Evolutionary conservation across 2,797 vertebrate species (phyloP), one percentile per base, ranked within the genome.

Genomic region (Melanitta fusca): DNA sequence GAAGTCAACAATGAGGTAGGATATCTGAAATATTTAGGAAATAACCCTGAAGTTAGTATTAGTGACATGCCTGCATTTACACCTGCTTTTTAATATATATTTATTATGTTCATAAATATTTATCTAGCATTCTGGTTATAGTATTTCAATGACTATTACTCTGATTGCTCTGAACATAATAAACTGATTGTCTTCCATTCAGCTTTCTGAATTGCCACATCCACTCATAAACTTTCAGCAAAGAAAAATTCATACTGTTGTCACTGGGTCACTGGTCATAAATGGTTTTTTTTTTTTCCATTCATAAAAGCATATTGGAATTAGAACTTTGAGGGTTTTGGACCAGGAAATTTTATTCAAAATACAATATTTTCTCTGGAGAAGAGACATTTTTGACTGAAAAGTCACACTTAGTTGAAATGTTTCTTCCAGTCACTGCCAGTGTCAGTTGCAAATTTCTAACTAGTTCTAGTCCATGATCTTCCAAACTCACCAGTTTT

Each of bases 1-100:
- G 98, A 98, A 94, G 98, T 96, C 90, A 98, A 98, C 94, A 98
- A 98, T 8, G 98, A 98, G 98, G 99, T 99, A 98, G 97, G 95
- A 13, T 81, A 58, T 36, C 49, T 34, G 73, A 75, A 73, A 49
- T 79, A 54, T 8, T 82, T 62, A 45, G 49, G 45, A 78, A 75
- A 10, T 38, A 82, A 93, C 28, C 18, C 41, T 85, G 22, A 10
- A 64, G 17, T 82, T 84, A 66, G 57, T 78, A 49, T 64, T 85
- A 80, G 47, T 64, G 36, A 38, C 11, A 10, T 36, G 15, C 6
- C 25, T 81, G 13, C 19, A 47, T 85, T 77, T 60, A 34, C 38
- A 22, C 6, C 54, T 39, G 30, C 15, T 57, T 68, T 39, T 27
- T 2, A 13, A 43, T 49, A 51, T 38, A 5, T 7, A 6, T 70